These are phyloP conservation scores for Callipepla squamata DNA, from an alignment of 2,113 vertebrate genomes.

Conservation along the genomic window DNA sequence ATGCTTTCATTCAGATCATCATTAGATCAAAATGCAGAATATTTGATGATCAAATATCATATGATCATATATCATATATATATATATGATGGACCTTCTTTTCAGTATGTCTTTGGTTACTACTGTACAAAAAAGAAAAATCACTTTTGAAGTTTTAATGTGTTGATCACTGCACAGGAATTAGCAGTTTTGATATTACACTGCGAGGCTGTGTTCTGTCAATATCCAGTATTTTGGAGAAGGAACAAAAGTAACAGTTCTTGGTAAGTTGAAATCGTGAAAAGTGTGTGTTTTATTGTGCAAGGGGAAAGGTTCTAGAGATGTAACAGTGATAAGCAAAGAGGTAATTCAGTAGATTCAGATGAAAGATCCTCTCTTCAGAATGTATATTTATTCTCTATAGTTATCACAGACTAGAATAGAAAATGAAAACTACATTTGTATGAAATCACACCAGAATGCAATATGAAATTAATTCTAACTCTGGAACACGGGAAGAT, in stretches of 20 bases:
- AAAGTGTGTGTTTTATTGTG: not conserved
- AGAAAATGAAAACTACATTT: not conserved
- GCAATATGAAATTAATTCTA: not conserved
- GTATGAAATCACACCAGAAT: not conserved
- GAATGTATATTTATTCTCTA: not conserved
- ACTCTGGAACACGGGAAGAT: not conserved
- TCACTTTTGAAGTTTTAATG: not conserved
- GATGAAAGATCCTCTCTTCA: not conserved
- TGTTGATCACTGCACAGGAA: not conserved
- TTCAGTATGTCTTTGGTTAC: not conserved
- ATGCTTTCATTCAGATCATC: not conserved
- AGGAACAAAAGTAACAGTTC: not conserved
- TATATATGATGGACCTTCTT: not conserved
- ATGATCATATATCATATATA: too few relatives aligned
- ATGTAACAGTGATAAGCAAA: not conserved
- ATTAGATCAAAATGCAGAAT: not conserved
- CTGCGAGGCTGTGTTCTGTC: not conserved
- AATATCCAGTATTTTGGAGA: conserved; percentile 6
- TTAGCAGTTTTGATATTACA: not conserved
- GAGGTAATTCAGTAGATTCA: not conserved
- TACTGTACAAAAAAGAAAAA: not conserved
- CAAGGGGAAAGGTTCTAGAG: not conserved
- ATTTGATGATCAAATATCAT: not conserved
- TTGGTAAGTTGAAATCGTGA: not conserved
- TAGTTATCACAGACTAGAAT: not conserved